Evolutionary conservation across 2,888 invertebrate species (phyloP).

Genomic region (Dendrolimus pini): DNA sequence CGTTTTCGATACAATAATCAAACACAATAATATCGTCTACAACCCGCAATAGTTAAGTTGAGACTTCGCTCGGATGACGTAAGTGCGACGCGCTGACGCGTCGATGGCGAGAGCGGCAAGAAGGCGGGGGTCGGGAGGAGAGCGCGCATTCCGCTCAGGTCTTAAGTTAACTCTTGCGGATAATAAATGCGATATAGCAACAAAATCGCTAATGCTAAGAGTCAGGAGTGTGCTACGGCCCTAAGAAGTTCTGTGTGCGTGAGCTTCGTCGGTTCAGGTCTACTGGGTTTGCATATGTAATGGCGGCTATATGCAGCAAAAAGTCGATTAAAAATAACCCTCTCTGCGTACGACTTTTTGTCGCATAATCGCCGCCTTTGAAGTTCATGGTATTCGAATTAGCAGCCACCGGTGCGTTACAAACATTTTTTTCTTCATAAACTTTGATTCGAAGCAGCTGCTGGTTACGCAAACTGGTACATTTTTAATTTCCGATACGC

Average conservation of each 20-base stretch:
- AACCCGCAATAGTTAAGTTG: no score
- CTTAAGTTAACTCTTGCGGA: no score
- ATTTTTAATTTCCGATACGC: neutral
- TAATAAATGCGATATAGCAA: no score
- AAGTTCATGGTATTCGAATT: neutral
- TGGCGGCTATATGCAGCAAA: slow-evolving; percentile 38
- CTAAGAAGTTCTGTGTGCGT: slow-evolving; percentile 10
- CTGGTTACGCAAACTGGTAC: neutral
- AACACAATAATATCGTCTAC: no score
- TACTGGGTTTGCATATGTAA: slow-evolving; percentile 55
- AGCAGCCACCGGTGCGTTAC: neutral
- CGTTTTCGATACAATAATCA: no score
- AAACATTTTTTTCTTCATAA: neutral
- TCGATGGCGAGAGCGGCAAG: no score
- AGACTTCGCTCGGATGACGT: no score
- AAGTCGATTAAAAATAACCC: slow-evolving; percentile 46
- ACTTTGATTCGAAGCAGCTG: neutral
- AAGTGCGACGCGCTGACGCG: no score
- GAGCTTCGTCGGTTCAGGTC: slow-evolving; percentile 48
- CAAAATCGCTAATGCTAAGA: neutral
- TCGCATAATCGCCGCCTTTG: slow-evolving; percentile 30
- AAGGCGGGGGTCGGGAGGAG: no score
- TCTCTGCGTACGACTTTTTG: slow-evolving; percentile 35
- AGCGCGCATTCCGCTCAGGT: no score
- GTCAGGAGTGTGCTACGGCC: neutral